Evolutionary conservation across 2,888 invertebrate genomes (phyloP).

Genomic region (Troides aeacus): DNA sequence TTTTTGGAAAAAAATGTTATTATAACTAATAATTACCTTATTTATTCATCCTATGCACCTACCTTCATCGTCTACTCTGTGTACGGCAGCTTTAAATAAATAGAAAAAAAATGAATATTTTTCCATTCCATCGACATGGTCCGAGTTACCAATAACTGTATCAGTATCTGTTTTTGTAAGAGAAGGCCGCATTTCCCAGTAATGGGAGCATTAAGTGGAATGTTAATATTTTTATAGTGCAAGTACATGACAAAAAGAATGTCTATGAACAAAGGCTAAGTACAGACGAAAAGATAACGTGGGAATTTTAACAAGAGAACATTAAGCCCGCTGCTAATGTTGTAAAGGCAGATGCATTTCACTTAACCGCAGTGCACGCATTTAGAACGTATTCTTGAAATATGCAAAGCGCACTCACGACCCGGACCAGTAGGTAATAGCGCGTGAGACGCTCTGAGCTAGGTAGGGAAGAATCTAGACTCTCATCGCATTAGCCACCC

Average conservation of each 20-base stretch:
- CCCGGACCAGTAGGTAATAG: constrained; percentile 56
- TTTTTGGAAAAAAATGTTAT: no score
- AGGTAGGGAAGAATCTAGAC: constrained; percentile 47
- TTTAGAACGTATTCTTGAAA: constrained; percentile 69
- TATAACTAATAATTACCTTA: no score
- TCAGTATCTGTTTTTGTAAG: no score
- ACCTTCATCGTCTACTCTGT: no score
- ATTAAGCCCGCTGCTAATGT: constrained; percentile 52
- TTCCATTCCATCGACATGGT: no score
- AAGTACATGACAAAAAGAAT: background rate
- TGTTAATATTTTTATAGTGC: background rate
- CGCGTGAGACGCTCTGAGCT: constrained; percentile 68
- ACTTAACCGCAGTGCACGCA: constrained; percentile 69
- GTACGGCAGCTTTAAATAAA: no score
- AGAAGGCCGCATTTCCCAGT: background rate
- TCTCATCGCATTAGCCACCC: constrained; percentile 45
- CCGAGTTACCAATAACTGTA: no score
- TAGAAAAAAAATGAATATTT: no score
- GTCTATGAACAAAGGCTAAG: background rate
- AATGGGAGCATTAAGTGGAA: background rate
- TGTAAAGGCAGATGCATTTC: constrained; percentile 71
- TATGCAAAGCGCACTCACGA: constrained; percentile 78
- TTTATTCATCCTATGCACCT: no score
- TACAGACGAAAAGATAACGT: constrained; percentile 54
- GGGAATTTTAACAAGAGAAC: constrained; percentile 34